Conservation (phyloP, 2,797 vertebrate species). For the Phylloscopus collybita region DNA sequence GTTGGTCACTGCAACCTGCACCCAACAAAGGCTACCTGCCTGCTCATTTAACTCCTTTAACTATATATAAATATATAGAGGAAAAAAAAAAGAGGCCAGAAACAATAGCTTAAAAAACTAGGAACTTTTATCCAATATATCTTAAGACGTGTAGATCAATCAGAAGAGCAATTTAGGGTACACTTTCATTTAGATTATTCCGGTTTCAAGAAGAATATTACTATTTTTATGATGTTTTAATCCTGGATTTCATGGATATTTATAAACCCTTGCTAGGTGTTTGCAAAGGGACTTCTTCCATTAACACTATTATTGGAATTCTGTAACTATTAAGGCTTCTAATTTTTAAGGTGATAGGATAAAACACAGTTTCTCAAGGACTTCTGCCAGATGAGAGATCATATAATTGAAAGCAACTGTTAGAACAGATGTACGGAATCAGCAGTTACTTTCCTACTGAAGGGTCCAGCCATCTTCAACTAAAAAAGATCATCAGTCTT, state of each 20-base stretch:
- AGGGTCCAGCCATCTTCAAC: background rate
- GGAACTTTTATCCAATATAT: background rate
- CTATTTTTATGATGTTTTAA: background rate
- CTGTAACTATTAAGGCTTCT: background rate
- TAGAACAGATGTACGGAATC: background rate
- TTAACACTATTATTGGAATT: background rate
- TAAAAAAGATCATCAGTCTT: background rate
- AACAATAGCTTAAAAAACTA: background rate
- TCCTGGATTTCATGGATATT: background rate
- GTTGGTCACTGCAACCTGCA: background rate
- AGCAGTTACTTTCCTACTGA: conserved; percentile 11
- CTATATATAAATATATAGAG: background rate
- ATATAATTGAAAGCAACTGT: conserved; percentile 16
- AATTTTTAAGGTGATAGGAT: background rate
- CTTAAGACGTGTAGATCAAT: background rate
- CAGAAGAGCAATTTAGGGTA: background rate
- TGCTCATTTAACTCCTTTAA: background rate
- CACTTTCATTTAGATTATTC: background rate
- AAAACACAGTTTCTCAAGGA: conserved; percentile 5
- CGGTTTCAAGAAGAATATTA: background rate
- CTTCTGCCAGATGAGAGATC: background rate
- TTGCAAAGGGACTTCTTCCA: background rate
- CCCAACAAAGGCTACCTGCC: background rate
- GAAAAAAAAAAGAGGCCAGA: background rate
- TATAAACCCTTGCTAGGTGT: background rate